These are phyloP conservation scores for Aramus guarauna DNA, from an alignment of 2,113 vertebrate species.

Conservation along the genomic window DNA sequence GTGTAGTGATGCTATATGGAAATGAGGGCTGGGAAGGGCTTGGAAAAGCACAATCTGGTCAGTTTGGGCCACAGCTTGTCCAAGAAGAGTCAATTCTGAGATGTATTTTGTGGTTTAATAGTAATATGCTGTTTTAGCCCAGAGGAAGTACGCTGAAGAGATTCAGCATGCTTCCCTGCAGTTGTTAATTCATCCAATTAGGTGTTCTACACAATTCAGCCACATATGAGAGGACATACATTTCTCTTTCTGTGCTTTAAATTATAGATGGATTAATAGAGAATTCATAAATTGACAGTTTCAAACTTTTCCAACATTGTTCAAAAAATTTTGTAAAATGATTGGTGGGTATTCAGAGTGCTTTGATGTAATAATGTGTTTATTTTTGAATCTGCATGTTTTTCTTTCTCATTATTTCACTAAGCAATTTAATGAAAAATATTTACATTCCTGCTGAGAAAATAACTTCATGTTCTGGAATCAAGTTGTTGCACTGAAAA, in stretches of 20 bases:
- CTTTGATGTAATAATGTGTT: not conserved
- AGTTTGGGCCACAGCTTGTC: not conserved
- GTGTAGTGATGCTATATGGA: accelerated
- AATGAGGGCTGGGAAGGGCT: not conserved
- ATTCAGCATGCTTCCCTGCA: not conserved
- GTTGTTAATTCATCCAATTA: not conserved
- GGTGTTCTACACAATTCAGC: not conserved
- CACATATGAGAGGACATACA: accelerated
- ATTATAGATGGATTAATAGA: not conserved
- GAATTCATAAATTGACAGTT: not conserved
- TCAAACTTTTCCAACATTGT: not conserved
- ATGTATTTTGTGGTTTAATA: not conserved
- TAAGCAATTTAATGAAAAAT: not conserved
- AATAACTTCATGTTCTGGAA: not conserved
- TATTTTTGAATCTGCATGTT: not conserved
- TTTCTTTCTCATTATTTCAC: not conserved
- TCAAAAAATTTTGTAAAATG: not conserved
- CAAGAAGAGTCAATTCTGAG: not conserved
- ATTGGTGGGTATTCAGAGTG: not conserved
- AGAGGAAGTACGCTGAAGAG: not conserved
- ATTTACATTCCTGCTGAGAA: not conserved
- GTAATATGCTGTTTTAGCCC: not conserved
- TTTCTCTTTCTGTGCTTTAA: not conserved
- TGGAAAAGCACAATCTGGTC: not conserved
- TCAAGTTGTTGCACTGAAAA: not conserved